Percentiles rank a stretch among this genome's conserved stretches.
Conservation (phyloP, 1,140 invertebrate genomes). For the Metopolophium dirhodum region DNA sequence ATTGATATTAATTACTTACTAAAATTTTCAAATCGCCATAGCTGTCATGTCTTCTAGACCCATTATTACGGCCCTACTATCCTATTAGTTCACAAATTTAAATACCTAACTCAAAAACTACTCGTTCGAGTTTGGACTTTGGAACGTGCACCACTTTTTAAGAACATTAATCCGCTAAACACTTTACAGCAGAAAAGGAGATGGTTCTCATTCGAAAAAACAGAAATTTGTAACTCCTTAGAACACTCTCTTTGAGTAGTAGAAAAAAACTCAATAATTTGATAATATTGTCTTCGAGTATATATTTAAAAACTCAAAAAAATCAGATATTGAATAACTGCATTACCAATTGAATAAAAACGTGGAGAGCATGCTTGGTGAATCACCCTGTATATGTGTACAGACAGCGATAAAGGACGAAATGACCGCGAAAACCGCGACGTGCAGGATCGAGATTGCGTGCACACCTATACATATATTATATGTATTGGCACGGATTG, state of each 20-base stretch:
- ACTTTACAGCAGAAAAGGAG: too few species aligned
- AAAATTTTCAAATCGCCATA: too few species aligned
- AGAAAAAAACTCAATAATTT: not conserved
- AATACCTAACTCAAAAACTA: too few species aligned
- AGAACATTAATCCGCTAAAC: too few species aligned
- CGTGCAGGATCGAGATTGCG: not conserved
- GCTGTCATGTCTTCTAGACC: too few species aligned
- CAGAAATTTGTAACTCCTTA: not conserved
- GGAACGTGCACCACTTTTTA: too few species aligned
- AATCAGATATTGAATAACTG: not conserved
- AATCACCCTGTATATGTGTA: not conserved
- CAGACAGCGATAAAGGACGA: not conserved
- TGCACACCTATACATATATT: not conserved
- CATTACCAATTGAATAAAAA: not conserved
- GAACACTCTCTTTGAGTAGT: not conserved
- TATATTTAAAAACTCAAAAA: not conserved
- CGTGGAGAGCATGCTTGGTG: not conserved
- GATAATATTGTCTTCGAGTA: not conserved
- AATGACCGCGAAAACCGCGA: not conserved
- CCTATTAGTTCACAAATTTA: too few species aligned
- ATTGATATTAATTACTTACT: too few species aligned
- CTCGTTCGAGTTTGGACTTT: too few species aligned
- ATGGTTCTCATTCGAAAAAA: not conserved
- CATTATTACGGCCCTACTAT: too few species aligned
- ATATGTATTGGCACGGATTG: not conserved